These are phyloP conservation scores for Microcebus murinus DNA, from an alignment of 2,113 vertebrate species.

Conservation along the genomic window DNA sequence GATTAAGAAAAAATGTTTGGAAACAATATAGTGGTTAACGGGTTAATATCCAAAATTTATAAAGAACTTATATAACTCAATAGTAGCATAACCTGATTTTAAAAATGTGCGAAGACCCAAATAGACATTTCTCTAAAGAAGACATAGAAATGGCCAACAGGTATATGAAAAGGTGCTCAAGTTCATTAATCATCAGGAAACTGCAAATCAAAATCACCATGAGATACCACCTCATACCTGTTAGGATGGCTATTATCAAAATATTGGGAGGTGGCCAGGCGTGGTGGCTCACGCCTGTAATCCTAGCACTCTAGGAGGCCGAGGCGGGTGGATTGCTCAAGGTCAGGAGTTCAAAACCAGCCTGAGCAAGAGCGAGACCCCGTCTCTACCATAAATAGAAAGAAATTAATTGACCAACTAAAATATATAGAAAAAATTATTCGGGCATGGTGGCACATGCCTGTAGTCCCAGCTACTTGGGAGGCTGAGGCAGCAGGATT, in stretches of 20 bases:
- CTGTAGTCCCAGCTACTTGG: no score
- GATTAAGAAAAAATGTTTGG: not conserved
- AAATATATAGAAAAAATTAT: no score
- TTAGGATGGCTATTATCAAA: not conserved
- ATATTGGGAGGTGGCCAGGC: not conserved
- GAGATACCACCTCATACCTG: not conserved
- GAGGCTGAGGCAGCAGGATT: no score
- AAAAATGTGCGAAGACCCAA: not conserved
- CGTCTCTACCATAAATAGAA: no score
- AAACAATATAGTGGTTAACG: not conserved
- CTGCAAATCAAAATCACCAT: not conserved
- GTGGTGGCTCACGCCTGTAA: no score
- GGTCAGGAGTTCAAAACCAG: no score
- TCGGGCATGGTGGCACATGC: no score
- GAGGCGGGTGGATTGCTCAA: no score
- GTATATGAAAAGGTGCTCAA: not conserved
- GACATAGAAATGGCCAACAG: not conserved
- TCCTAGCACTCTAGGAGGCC: no score
- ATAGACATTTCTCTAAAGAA: not conserved
- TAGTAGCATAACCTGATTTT: not conserved
- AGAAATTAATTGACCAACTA: no score
- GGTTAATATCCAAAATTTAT: not conserved
- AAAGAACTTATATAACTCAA: not conserved
- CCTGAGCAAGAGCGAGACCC: no score
- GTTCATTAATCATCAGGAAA: not conserved